Base-by-base conservation (phyloP, 30 jellyfish, hydroid and myxozoan genomes). In the Aurelia sp. region DNA sequence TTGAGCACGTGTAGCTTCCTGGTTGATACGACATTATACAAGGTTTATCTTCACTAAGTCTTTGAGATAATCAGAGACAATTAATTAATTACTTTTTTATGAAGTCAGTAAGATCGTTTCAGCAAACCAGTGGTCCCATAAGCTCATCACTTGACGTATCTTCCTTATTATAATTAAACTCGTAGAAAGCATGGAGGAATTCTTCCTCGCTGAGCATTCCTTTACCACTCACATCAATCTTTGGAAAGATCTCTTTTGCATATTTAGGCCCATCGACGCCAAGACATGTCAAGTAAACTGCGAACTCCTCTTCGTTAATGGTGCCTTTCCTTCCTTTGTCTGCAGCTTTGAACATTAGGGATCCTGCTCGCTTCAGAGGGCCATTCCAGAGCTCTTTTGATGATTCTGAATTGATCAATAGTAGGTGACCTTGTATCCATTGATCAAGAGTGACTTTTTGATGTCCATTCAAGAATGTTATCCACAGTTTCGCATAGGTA, bases 331-430 rank as follows among this genome's bases (percentile, higher is more conserved):
- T 31, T 35, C 71, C 76, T 59, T 70, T 81, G 44, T 81, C 91
- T 17, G 85, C 91, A 51, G 91, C 85, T 48, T 57, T 81, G 91
- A 81, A 81, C 91, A 81, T 81, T 21, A 81, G 70, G 12, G 74
- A 33, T 35, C 70, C 82, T 5, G 91, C 84, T 9, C 85, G 91
- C 70, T 81, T 81, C 2, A 81, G 70, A 9, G 66, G 53, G 5
- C 9, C 76, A 10, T 81, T 84, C 91, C 80, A 81, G 13, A 74
- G 69, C 3, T 7, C 41, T 52, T 78, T 22, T 41, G 71, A 4
- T n/a, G 55, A 40, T 27, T 65, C 89, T 4, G 58, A 57, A 7
- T 30, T 60, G 10, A 62, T 50, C 71, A 62, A 78, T 13, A 23
- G 12, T 37, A 51, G 52, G 40, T 81, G 91, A 15, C 85, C 82